Percentiles rank a stretch among this genome's conserved stretches.
phyloP scores from a whole-genome alignment of 2,797 vertebrate species.

The Zenarchopterus dispar region DNA sequence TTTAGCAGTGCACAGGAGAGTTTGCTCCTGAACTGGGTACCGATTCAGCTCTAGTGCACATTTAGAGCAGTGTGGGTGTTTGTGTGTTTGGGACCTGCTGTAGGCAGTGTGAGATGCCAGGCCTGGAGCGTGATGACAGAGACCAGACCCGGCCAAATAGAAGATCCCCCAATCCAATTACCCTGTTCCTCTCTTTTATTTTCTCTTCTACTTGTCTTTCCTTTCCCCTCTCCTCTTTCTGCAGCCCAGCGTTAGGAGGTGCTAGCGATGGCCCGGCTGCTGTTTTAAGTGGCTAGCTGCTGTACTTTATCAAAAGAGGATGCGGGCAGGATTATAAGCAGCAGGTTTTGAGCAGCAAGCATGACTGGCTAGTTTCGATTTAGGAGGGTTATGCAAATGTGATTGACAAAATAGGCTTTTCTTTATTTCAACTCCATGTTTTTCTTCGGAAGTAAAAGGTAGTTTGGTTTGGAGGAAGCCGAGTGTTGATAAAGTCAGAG shows the following conservation, averaged over 20 bases:
- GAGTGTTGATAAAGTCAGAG: constrained; percentile 32
- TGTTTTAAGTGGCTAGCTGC: constrained; percentile 64
- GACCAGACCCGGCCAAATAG: constrained; percentile 82
- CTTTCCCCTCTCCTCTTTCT: constrained; percentile 40
- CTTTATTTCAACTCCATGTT: constrained; percentile 20
- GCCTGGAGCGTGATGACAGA: constrained; percentile 84
- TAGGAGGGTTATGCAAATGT: constrained; percentile 80
- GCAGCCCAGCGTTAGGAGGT: constrained; percentile 60
- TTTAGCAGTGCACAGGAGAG: constrained; percentile 47
- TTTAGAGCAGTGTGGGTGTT: constrained; percentile 62
- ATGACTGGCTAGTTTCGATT: constrained; percentile 73
- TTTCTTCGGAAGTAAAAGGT: constrained; percentile 30
- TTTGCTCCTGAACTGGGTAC: constrained; percentile 45
- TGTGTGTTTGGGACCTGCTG: constrained; percentile 70
- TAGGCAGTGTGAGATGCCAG: constrained; percentile 75
- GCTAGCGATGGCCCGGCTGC: constrained; percentile 62
- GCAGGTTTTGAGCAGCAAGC: constrained; percentile 77
- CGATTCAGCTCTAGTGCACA: constrained; percentile 52
- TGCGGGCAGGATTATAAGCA: constrained; percentile 73
- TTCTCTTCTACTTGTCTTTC: constrained; percentile 26
- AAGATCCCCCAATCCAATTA: constrained; percentile 86
- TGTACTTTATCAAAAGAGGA: constrained; percentile 70
- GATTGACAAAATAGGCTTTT: constrained; percentile 68
- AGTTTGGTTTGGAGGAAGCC: constrained; percentile 43
- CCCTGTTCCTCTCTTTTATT: constrained; percentile 69